A percentile compares a stretch with the other conserved stretches of the same genome.
phyloP scores from a whole-genome alignment of 2,113 vertebrate species.

The Tringa solitaria region DNA sequence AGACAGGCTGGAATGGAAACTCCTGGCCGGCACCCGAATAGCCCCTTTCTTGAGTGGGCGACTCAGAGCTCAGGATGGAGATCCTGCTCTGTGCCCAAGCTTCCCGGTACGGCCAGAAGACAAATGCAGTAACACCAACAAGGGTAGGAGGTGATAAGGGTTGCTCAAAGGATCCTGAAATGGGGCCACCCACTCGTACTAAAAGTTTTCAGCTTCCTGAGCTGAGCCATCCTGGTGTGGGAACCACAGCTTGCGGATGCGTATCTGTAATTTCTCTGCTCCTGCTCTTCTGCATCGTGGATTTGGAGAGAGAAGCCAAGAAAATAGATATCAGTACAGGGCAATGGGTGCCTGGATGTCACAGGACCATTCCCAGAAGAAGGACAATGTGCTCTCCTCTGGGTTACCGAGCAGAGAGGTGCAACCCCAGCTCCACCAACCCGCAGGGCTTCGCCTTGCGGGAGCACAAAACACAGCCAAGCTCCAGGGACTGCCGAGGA shows the following conservation, averaged over 20 bases:
- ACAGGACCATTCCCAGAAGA: background rate
- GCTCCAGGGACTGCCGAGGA: background rate
- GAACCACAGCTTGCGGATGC: accelerated
- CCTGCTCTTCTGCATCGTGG: background rate
- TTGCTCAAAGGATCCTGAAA: background rate
- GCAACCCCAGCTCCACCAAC: background rate
- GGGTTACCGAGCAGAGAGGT: accelerated
- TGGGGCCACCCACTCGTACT: background rate
- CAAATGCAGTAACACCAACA: background rate
- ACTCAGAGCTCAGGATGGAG: background rate
- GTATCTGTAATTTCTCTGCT: background rate
- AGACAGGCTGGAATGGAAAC: background rate
- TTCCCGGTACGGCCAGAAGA: accelerated
- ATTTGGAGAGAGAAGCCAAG: background rate
- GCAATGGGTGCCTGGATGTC: background rate
- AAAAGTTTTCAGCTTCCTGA: background rate
- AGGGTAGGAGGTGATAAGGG: accelerated
- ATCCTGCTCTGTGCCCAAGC: background rate
- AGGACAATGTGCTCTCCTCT: background rate
- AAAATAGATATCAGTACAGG: accelerated
- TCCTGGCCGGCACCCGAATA: background rate
- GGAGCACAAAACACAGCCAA: background rate
- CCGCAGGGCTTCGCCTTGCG: background rate
- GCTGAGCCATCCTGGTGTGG: background rate
- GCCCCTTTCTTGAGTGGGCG: background rate